Evolutionary conservation across 2,888 invertebrate species (phyloP), one percentile per base, ranked within the genome.

Genomic region (Drosophila falleni): DNA sequence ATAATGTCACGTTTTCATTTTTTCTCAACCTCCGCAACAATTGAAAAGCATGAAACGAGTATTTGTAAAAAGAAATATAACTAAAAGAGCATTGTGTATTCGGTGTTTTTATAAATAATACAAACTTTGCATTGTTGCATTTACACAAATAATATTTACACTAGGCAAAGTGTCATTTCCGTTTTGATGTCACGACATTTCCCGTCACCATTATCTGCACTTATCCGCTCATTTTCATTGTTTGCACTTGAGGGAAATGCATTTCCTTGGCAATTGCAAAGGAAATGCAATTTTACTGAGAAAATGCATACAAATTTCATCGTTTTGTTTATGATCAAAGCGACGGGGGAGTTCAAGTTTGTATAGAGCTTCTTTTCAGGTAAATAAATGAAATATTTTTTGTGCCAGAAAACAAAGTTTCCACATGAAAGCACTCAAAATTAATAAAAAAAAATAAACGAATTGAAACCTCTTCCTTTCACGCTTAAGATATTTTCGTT

Each of bases 121-220:
- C 15, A 15, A 31, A 8, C 42, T 15, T n/a, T 11, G 15, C 31
- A 29, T 5, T 16, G 15, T 33, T 51, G 55, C 49, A 54, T 60
- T 65, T 47, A n/a, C 53, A 46, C 31, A 58, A 71, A 56, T 41
- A 67, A 53, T 39, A 56, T 60, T 66, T 61, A 46, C 23, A 13
- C 35, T 62, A 33, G 23, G 58, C 10, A 69, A 69, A 64, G 66
- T 71, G 67, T 65, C 58, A 71, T 77, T 85, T 82, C 70, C 88
- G 67, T 60, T 66, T 15, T 62, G 47, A 50, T 51, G 62, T 54
- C 69, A 62, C 63, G 74, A 65, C 68, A 71, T 53, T 87, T 81
- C 55, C 68, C 44, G 41, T 50, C 39, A 49, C n/a, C 74, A 77
- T 80, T 82, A 71, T 71, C 58, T 66, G 35, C 49, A 26, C 44